These are phyloP conservation scores for Coleophora flavipennella DNA, from an alignment of 2,888 invertebrate species.

Conservation along the genomic window DNA sequence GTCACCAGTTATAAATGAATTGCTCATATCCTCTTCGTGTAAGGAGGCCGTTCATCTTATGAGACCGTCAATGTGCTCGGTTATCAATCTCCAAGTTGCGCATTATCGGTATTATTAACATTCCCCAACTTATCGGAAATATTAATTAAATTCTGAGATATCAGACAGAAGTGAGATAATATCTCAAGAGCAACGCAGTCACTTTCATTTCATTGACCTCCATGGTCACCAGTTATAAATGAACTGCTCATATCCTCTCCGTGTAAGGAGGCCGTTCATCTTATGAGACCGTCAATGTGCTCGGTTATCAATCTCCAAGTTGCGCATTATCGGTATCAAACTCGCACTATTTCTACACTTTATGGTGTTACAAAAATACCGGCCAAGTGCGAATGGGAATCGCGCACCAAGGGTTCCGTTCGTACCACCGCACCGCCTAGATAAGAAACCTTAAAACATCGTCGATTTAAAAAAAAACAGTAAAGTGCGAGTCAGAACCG, in stretches of 20 bases:
- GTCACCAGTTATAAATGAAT: slow-evolving; percentile 38
- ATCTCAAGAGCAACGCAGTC: slow-evolving; percentile 15
- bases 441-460: too few relatives aligned
- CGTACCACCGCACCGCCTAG: too few relatives aligned
- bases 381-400: too few relatives aligned
- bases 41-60: too few relatives aligned
- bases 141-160: slow-evolving; percentile 17
- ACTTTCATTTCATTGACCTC: slow-evolving; percentile 47
- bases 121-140: too few relatives aligned
- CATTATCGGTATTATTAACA: too few relatives aligned
- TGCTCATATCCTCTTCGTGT: too few relatives aligned
- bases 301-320: slow-evolving; percentile 13
- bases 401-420: too few relatives aligned
- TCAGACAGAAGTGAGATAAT: neutral
- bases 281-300: slow-evolving; percentile 26
- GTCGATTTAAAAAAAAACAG: too few relatives aligned
- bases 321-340: slow-evolving; percentile 18
- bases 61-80: too few relatives aligned
- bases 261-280: slow-evolving; percentile 28
- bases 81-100: too few relatives aligned
- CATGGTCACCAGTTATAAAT: slow-evolving; percentile 3
- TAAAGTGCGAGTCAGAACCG: too few relatives aligned
- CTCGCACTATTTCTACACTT: slow-evolving; percentile 6
- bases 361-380: slow-evolving; percentile 14
- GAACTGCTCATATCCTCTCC: slow-evolving; percentile 40